phyloP scores from a whole-genome alignment of 2,888 invertebrate species.

The Cantharis flavilabris region DNA sequence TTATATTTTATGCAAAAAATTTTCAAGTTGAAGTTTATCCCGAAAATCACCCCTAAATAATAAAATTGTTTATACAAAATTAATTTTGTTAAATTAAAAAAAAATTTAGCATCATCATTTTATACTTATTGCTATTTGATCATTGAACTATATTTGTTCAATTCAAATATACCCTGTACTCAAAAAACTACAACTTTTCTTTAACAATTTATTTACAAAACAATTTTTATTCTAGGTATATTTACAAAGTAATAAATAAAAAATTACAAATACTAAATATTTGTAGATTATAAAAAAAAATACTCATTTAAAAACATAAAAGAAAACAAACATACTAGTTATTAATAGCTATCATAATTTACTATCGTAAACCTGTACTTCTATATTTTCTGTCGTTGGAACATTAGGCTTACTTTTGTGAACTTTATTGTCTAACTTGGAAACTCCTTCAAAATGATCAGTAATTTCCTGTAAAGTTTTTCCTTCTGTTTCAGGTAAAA shows the following conservation, averaged over 20 bases:
- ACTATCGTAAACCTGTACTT: neutral
- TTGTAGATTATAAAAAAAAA: neutral
- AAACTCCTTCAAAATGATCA: slow-evolving; percentile 68
- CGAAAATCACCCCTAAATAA: too few species aligned
- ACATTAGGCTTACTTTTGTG: neutral
- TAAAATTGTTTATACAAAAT: too few species aligned
- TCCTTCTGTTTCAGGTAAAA: slow-evolving; percentile 83
- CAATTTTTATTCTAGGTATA: neutral
- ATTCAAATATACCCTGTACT: neutral
- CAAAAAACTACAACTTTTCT: neutral
- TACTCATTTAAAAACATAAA: neutral
- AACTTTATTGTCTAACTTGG: slow-evolving; percentile 58
- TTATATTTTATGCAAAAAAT: too few species aligned
- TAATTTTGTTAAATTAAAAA: too few species aligned
- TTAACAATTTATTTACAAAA: neutral
- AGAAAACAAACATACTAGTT: neutral
- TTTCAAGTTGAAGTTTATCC: too few species aligned
- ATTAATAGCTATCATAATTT: neutral
- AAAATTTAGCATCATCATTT: too few species aligned
- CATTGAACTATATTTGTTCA: too few species aligned
- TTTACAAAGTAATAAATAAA: neutral
- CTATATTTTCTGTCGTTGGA: neutral
- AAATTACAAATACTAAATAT: neutral
- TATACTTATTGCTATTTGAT: too few species aligned
- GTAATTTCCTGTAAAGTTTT: slow-evolving; percentile 73